phyloP scores from a whole-genome alignment of 53 echinoderm and acorn worm species.

The Paelopatides confundens region DNA sequence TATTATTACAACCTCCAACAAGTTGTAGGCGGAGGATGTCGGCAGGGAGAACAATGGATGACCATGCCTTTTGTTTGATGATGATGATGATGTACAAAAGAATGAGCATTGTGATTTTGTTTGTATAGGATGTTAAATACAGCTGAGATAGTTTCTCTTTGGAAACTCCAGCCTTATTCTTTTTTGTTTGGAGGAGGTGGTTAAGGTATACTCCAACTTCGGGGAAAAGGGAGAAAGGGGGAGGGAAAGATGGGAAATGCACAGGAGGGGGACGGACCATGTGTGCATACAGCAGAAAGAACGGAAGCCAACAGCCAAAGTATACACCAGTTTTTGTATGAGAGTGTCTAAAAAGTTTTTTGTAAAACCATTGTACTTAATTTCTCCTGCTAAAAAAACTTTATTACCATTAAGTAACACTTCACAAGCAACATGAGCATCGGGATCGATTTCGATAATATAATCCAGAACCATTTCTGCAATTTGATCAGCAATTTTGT shows the following conservation, averaged over 20 bases:
- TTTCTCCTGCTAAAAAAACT: neutral
- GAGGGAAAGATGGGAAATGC: neutral
- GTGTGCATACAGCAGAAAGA: neutral
- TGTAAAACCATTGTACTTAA: constrained; percentile 8
- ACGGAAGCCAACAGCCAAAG: neutral
- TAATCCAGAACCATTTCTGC: too few relatives aligned
- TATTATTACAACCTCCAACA: constrained; percentile 12
- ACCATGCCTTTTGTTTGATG: neutral
- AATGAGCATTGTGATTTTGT: neutral
- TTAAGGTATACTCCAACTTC: neutral
- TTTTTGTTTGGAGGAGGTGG: neutral
- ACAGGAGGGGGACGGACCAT: neutral
- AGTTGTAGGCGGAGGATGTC: constrained; percentile 17
- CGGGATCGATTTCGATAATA: too few relatives aligned
- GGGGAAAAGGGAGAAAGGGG: neutral
- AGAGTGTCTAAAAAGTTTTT: constrained; percentile 26
- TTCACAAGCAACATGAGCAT: too few relatives aligned
- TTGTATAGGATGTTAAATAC: constrained; percentile 7
- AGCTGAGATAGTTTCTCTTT: constrained; percentile 28
- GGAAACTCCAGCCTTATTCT: constrained; percentile 20
- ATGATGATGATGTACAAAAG: neutral
- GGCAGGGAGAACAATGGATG: constrained; percentile 9
- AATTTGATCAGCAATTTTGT: too few relatives aligned
- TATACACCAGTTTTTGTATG: constrained; percentile 31
- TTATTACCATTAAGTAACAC: too few relatives aligned